phyloP scores from a whole-genome alignment of 2,888 invertebrate genomes.

The Arrhopalites spinosus region DNA sequence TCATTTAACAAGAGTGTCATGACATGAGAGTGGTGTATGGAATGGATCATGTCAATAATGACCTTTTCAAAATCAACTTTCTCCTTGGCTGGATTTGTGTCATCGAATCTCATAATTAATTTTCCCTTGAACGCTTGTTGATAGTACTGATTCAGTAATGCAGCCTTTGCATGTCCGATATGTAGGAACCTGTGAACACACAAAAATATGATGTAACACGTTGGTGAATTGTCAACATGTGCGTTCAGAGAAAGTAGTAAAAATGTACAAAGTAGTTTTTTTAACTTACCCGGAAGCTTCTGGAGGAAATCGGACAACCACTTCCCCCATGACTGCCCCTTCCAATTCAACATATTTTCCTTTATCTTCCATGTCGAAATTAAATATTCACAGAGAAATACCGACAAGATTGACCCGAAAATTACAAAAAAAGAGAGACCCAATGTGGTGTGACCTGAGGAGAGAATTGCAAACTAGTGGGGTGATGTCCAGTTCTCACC shows the following conservation, averaged over 20 bases:
- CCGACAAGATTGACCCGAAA: no score
- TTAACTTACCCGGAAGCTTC: conserved; percentile 87
- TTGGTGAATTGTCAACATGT: conserved; percentile 20
- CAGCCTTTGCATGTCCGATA: conserved; percentile 99
- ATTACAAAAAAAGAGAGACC: no score
- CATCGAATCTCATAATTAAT: conserved; percentile 98
- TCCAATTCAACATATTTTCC: conserved; percentile 97
- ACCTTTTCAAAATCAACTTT: conserved; percentile 4
- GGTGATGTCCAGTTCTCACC: no score
- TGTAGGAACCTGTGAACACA: conserved; percentile 79
- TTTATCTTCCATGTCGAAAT: no score
- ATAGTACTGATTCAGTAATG: conserved; percentile 96
- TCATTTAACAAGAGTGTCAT: not conserved
- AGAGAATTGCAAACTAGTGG: no score
- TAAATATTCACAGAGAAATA: no score
- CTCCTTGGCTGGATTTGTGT: conserved; percentile 66
- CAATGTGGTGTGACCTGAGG: no score
- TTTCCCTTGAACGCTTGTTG: conserved; percentile 89
- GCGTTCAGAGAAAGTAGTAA: not conserved
- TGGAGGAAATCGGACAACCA: conserved; percentile 98
- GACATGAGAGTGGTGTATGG: not conserved
- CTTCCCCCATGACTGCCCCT: conserved; percentile 95
- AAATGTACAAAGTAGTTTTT: not conserved
- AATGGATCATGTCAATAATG: not conserved
- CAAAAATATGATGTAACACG: not conserved